Evolutionary conservation across 2,113 vertebrate species (phyloP).

Genomic region (Coryphaenoides rupestris): DNA sequence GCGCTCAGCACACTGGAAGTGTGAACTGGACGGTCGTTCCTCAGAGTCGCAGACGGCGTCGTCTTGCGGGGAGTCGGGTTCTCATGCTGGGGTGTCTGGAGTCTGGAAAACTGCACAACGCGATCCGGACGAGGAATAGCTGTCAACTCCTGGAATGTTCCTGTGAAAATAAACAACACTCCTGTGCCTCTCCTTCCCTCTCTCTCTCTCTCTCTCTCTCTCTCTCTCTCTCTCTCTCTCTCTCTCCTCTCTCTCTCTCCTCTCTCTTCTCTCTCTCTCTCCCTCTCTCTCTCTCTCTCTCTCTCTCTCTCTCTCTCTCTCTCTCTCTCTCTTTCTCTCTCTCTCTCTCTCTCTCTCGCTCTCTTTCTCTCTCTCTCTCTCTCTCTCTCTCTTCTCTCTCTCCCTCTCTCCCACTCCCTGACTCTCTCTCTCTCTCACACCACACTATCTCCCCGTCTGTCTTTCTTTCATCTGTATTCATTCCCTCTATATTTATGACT

Average conservation of each 20-base stretch:
- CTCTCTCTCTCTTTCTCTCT: conserved; percentile 1
- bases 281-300: conserved; percentile 3
- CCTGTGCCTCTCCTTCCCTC: conserved; percentile 16
- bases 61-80: conserved; percentile 45
- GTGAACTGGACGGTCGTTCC: conserved; percentile 55
- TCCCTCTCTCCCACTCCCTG: conserved; percentile 8
- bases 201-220: background rate
- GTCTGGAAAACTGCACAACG: conserved; percentile 64
- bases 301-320: conserved; percentile 38
- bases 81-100: conserved; percentile 40
- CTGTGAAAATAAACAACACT: conserved; percentile 73
- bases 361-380: background rate
- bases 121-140: conserved; percentile 64
- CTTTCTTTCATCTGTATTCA: too few species aligned
- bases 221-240: conserved; percentile 16
- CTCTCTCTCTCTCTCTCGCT: too few species aligned
- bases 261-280: background rate
- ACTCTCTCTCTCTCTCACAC: too few species aligned
- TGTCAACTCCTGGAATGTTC: conserved; percentile 72
- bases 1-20: conserved; percentile 35
- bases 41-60: conserved; percentile 37
- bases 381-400: conserved; percentile 12
- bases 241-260: too few species aligned
- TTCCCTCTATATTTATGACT: too few species aligned
- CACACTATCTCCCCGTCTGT: too few species aligned